Percentiles rank a stretch among this genome's conserved stretches.
Conservation (phyloP, 2,888 invertebrate genomes). For the Drosophila anomelani region DNA sequence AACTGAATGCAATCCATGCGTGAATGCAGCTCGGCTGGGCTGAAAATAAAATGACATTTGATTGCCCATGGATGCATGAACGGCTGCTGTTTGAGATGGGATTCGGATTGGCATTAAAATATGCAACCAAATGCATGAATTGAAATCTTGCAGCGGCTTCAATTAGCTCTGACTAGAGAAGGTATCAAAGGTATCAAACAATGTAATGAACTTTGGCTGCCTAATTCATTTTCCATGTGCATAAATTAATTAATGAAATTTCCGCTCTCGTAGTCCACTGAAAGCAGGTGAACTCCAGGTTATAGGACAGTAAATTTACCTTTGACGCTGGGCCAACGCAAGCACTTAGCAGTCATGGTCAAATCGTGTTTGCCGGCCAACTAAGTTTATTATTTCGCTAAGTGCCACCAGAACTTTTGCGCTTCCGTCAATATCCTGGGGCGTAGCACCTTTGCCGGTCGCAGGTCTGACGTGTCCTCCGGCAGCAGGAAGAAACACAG, state of each 20-base stretch:
- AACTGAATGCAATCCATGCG: conserved; percentile 29
- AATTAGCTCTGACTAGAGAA: conserved; percentile 16
- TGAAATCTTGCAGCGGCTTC: conserved; percentile 13
- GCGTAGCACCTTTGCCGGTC: conserved; percentile 1
- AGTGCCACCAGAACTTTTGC: conserved; percentile 12
- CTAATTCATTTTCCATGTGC: neutral
- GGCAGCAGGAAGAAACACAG: neutral
- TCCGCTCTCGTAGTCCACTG: neutral
- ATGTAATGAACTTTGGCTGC: neutral
- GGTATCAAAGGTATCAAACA: neutral
- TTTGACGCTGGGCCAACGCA: neutral
- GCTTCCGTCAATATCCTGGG: conserved; percentile 9
- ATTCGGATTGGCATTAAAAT: conserved; percentile 15
- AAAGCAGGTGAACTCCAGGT: neutral
- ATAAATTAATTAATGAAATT: conserved; percentile 26
- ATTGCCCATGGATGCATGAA: conserved; percentile 35
- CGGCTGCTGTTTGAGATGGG: conserved; percentile 2
- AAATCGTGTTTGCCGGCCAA: conserved; percentile 11
- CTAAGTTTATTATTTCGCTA: conserved; percentile 19
- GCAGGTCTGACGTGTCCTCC: conserved; percentile 2
- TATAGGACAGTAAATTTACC: neutral
- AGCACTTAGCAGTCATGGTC: conserved; percentile 3
- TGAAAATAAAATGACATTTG: conserved; percentile 39
- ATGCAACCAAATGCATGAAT: conserved; percentile 3
- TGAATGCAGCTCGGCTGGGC: conserved; percentile 20